Evolutionary conservation across 1,140 invertebrate species (phyloP).

Genomic region (Solenopsis fugax): DNA sequence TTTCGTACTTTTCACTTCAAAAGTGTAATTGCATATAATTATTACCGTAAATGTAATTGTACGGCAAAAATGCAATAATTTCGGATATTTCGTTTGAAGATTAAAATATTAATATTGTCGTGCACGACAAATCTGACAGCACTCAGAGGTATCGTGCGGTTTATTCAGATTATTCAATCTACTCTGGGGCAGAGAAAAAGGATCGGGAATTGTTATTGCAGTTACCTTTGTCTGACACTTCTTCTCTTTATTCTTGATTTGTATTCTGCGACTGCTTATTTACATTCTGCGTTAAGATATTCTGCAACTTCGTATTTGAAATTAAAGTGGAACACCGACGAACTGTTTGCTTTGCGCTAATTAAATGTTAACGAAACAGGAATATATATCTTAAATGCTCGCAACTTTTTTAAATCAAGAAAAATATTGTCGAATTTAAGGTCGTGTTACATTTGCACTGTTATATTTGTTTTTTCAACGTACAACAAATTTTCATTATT

Average conservation of each 20-base stretch:
- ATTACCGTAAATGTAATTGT: not conserved
- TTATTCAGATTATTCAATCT: conserved; percentile 60
- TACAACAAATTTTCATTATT: not conserved
- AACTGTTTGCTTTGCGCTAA: conserved; percentile 5
- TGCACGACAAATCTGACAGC: conserved; percentile 20
- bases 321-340: conserved; percentile 19
- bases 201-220: conserved; percentile 7
- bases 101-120: conserved; percentile 47
- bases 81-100: conserved; percentile 1
- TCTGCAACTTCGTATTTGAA: conserved; percentile 50
- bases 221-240: conserved; percentile 33
- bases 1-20: not conserved
- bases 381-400: conserved; percentile 1
- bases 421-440: not conserved
- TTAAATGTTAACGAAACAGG: conserved; percentile 52
- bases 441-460: not conserved
- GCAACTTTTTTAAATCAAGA: conserved; percentile 5
- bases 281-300: conserved; percentile 58
- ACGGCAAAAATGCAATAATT: conserved; percentile 24
- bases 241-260: conserved; percentile 43
- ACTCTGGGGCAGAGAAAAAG: conserved; percentile 35
- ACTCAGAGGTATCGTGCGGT: conserved; percentile 24
- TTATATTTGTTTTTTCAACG: not conserved
- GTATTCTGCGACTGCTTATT: conserved; percentile 51
- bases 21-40: conserved; percentile 11